Percentiles rank a stretch among this genome's conserved stretches.
Conservation (phyloP, 2,113 vertebrate species). For the Heliornis fulica region DNA sequence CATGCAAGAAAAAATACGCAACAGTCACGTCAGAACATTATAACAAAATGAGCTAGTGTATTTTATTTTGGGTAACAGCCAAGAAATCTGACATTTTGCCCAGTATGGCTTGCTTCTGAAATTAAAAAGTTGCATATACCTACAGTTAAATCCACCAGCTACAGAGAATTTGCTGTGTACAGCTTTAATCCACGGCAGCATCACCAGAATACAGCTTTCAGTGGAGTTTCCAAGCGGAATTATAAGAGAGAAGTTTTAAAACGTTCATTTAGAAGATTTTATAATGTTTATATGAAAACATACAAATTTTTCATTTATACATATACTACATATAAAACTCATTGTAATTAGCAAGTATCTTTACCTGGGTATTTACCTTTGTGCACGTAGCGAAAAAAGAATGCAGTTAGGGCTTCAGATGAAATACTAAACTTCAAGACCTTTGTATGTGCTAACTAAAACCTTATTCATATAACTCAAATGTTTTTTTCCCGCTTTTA, state of each 20-base stretch:
- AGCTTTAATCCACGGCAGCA: slow-evolving; percentile 23
- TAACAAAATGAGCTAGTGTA: slow-evolving; percentile 69
- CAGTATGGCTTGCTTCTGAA: slow-evolving; percentile 70
- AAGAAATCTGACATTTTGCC: slow-evolving; percentile 69
- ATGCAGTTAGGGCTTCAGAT: slow-evolving; percentile 37
- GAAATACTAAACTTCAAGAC: slow-evolving; percentile 50
- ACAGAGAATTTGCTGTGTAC: slow-evolving; percentile 39
- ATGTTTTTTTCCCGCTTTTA: slow-evolving; percentile 32
- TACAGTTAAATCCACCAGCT: slow-evolving; percentile 46
- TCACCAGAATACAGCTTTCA: slow-evolving; percentile 47
- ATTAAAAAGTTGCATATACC: slow-evolving; percentile 66
- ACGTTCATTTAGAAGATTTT: slow-evolving; percentile 59
- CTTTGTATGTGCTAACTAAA: slow-evolving; percentile 53
- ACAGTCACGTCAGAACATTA: slow-evolving; percentile 48
- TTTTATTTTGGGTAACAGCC: slow-evolving; percentile 71
- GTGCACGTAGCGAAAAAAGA: slow-evolving; percentile 53
- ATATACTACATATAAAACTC: slow-evolving; percentile 70
- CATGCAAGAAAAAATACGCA: slow-evolving; percentile 39
- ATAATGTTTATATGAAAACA: slow-evolving; percentile 69
- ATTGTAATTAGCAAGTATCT: slow-evolving; percentile 43
- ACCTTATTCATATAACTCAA: slow-evolving; percentile 51
- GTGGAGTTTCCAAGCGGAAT: slow-evolving; percentile 53
- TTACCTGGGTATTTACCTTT: slow-evolving; percentile 52
- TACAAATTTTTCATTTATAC: slow-evolving; percentile 72
- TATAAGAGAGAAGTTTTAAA: slow-evolving; percentile 51